phyloP scores from a whole-genome alignment of 2,113 vertebrate genomes.

The Bufo bufo region DNA sequence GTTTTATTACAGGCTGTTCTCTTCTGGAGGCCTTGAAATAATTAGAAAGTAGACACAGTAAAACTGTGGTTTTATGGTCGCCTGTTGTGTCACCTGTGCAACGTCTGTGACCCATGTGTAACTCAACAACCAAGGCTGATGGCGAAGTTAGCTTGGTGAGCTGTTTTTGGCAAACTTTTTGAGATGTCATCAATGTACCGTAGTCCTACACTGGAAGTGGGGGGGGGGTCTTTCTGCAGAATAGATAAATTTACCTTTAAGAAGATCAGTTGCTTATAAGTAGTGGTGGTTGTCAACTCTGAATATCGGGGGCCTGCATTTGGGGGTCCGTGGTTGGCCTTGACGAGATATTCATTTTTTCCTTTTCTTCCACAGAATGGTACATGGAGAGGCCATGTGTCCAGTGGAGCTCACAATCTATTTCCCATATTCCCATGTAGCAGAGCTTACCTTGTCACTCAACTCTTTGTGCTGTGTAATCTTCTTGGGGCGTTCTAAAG shows the following conservation, averaged over 20 bases:
- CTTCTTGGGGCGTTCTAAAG: no score
- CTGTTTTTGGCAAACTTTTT: not conserved
- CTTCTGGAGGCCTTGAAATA: constrained; percentile 35
- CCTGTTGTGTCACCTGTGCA: constrained; percentile 27
- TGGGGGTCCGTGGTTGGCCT: no score
- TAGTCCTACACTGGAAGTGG: no score
- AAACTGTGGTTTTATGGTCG: constrained; percentile 13
- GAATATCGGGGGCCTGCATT: not conserved
- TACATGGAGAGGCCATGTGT: no score
- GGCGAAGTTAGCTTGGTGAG: not conserved
- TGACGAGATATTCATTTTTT: no score
- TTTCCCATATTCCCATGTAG: no score
- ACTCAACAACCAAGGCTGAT: not conserved
- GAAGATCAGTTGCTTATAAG: not conserved
- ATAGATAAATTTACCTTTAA: not conserved
- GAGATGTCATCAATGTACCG: not conserved
- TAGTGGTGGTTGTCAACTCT: not conserved
- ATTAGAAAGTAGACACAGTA: constrained; percentile 43
- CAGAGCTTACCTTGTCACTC: no score
- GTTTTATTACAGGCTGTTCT: constrained; percentile 26
- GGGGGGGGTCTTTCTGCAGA: not conserved
- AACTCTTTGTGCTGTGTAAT: no score
- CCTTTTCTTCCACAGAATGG: no score
- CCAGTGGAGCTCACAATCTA: no score
- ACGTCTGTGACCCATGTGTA: constrained; percentile 7